Evolutionary conservation across 2,113 vertebrate species (phyloP), one percentile per base, ranked within the genome.

Genomic region (Beaufortia kweichowensis): DNA sequence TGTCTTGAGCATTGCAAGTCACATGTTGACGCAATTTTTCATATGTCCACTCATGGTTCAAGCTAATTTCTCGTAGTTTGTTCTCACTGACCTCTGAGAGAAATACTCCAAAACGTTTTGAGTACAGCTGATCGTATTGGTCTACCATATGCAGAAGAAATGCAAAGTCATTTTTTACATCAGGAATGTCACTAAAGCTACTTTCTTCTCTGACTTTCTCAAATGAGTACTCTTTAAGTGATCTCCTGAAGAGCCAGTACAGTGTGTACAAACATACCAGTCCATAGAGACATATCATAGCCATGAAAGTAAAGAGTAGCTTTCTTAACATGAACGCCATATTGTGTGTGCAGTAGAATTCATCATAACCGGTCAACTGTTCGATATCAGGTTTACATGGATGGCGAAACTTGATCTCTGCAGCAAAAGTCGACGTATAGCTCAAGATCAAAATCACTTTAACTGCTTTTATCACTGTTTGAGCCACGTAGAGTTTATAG

Each of bases 81-180:
- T 98, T 99, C 83, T 99, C 97, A 29, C 97, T 98, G 29, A 98
- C 97, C 88, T 98, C 97, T 0, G 97, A 99, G 78, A 99, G 82
- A 79, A 98, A 99, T 79, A 99, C 94, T 0, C 95, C 96, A 1
- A 99, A 99, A 3, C 97, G 91, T 80, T 99, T 99, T 2, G 97
- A 98, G 77, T 99, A 97, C 28, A 98, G 90, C 78, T 98, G 94
- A 85, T 99, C 97, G 0, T 99, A 99, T 65, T 99, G 96, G 88
- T 99, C 97, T 6, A 99, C 96, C 96, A 99, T 99, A 85, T 99
- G 96, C 65, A 99, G 89, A 11, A 99, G 95, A 88, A 99, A 99
- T 0, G 97, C 97, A 91, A 99, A 99, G 78, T 99, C 97, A 0
- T 98, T 99, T 83, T 97, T 98, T 66, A 99, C 97, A 60, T 99